These are phyloP conservation scores for Prunella himalayana DNA, from an alignment of 2,113 vertebrate genomes.

Conservation along the genomic window DNA sequence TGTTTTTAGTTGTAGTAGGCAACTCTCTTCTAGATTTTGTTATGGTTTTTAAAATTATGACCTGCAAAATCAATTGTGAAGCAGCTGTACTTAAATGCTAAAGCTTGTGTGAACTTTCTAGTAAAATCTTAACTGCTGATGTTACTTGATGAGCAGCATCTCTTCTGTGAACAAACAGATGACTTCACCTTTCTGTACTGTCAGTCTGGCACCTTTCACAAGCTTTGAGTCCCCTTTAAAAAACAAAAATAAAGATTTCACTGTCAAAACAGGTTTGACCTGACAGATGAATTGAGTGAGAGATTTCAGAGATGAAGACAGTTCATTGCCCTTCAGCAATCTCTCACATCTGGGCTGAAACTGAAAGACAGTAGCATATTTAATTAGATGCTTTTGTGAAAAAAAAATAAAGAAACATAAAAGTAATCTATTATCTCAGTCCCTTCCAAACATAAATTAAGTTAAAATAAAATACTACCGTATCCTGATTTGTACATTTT, in stretches of 20 bases:
- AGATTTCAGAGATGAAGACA: neutral
- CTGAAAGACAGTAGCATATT: neutral
- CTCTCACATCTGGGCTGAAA: neutral
- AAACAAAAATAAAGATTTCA: constrained; percentile 12
- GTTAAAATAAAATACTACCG: neutral
- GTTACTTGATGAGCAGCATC: neutral
- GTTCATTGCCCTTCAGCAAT: neutral
- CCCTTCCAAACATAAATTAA: neutral
- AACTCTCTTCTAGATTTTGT: neutral
- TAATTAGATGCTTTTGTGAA: neutral
- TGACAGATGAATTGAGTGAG: neutral
- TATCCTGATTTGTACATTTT: neutral
- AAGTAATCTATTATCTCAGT: neutral
- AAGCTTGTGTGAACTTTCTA: neutral
- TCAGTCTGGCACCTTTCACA: neutral
- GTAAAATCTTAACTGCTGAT: neutral
- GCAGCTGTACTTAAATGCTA: neutral
- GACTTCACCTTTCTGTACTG: neutral
- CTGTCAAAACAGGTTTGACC: neutral
- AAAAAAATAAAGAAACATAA: neutral
- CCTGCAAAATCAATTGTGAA: neutral
- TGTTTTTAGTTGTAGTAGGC: neutral
- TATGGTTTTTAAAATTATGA: neutral
- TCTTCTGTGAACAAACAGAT: neutral
- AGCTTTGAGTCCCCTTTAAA: neutral